These are phyloP conservation scores for Villa cingulata DNA, from an alignment of 2,888 invertebrate genomes.

Conservation along the genomic window DNA sequence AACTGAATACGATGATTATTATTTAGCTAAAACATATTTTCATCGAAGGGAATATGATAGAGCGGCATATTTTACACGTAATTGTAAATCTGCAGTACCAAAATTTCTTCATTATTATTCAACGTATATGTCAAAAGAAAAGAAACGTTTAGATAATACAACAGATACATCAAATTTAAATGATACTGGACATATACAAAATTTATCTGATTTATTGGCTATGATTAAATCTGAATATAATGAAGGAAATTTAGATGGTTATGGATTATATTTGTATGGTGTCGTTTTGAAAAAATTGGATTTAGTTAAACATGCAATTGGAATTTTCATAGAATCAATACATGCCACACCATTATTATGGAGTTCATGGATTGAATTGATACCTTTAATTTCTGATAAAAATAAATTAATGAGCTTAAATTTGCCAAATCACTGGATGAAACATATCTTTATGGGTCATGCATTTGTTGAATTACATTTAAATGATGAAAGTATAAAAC, in stretches of 20 bases:
- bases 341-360: conserved; percentile 73
- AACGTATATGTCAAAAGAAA: conserved; percentile 77
- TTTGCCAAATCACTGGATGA: conserved; percentile 87
- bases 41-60: conserved; percentile 82
- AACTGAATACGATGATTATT: conserved; percentile 51
- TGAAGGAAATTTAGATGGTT: conserved; percentile 65
- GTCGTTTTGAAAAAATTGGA: conserved; percentile 80
- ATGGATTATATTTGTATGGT: conserved; percentile 77
- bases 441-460: conserved; percentile 80
- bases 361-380: conserved; percentile 91
- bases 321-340: conserved; percentile 65
- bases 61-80: conserved; percentile 65
- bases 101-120: conserved; percentile 77
- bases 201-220: conserved; percentile 42
- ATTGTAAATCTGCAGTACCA: conserved; percentile 54
- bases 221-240: conserved; percentile 45
- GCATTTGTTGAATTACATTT: conserved; percentile 79
- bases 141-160: conserved; percentile 73
- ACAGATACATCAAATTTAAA: conserved; percentile 43
- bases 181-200: conserved; percentile 29
- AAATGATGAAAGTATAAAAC: conserved; percentile 76
- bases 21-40: conserved; percentile 74
- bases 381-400: conserved; percentile 68
- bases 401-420: conserved; percentile 53
- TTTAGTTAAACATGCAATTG: conserved; percentile 60